Evolutionary conservation across 1,140 invertebrate genomes (phyloP).

Genomic region (Panagrolaimus sp.): DNA sequence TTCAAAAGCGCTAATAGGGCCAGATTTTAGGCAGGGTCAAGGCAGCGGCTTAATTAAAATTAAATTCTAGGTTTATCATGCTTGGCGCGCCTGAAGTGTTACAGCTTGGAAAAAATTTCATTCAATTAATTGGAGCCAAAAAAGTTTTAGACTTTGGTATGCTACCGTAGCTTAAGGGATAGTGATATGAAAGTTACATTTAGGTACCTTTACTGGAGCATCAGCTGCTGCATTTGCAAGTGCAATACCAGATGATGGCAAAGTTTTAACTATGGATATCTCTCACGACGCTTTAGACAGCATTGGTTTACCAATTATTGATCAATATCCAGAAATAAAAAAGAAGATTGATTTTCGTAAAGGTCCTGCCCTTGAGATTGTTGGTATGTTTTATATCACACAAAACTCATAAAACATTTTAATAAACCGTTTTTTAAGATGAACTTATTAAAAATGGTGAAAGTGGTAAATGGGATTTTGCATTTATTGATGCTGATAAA

Average conservation of each 20-base stretch:
- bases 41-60: too few species aligned
- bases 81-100: conserved; percentile 60
- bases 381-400: conserved; percentile 31
- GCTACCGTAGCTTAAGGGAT: too few species aligned
- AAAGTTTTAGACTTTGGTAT: conserved; percentile 60
- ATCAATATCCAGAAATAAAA: conserved; percentile 53
- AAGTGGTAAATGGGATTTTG: conserved; percentile 62
- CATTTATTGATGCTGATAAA: conserved; percentile 64
- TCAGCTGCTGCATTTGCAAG: conserved; percentile 59
- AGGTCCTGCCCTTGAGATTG: conserved; percentile 54
- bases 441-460: conserved; percentile 59
- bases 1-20: too few species aligned
- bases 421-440: conserved; percentile 41
- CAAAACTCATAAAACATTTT: too few species aligned
- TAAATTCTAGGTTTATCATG: too few species aligned
- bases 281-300: conserved; percentile 49
- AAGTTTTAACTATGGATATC: conserved; percentile 59
- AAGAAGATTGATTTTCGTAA: conserved; percentile 60
- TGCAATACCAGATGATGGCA: conserved; percentile 59
- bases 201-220: conserved; percentile 60
- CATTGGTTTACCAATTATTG: conserved; percentile 31
- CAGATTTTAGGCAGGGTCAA: too few species aligned
- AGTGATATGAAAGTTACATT: too few species aligned
- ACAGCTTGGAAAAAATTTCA: conserved; percentile 56
- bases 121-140: conserved; percentile 55